phyloP scores from a whole-genome alignment of 1,140 invertebrate genomes.

The Drosophila mauritiana region DNA sequence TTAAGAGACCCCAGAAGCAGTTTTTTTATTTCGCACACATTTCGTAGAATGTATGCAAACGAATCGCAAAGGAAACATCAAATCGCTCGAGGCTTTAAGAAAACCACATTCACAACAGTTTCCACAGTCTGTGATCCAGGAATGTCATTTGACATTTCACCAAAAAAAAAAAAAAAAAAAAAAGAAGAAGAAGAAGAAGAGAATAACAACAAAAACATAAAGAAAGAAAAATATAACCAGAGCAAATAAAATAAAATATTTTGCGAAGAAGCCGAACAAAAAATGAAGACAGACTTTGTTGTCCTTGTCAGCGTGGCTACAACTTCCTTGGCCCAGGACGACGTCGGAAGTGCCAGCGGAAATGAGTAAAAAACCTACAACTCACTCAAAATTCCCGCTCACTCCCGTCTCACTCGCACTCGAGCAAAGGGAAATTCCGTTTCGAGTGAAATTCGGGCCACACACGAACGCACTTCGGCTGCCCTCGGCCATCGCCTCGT shows the following conservation, averaged over 20 bases:
- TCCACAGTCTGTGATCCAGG: conserved; percentile 40
- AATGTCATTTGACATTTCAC: conserved; percentile 34
- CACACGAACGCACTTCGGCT: conserved; percentile 13
- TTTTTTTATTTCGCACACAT: too few species aligned
- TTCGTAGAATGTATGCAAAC: neutral
- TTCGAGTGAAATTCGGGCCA: conserved; percentile 26
- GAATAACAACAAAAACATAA: neutral
- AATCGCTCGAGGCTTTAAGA: conserved; percentile 13
- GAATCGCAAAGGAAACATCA: conserved; percentile 8
- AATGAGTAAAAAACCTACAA: conserved; percentile 60
- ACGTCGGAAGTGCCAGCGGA: conserved; percentile 68
- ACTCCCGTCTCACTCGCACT: neutral
- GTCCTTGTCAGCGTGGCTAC: conserved; percentile 54
- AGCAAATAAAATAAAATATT: conserved; percentile 19
- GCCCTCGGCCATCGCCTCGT: conserved; percentile 22
- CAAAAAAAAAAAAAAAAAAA: neutral
- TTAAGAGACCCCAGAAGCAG: neutral
- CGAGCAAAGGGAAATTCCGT: conserved; percentile 20
- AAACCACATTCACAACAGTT: conserved; percentile 44
- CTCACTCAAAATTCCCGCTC: conserved; percentile 30
- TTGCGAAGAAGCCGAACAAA: conserved; percentile 16
- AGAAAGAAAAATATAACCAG: neutral
- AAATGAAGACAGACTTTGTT: conserved; percentile 37
- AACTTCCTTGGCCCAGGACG: conserved; percentile 69
- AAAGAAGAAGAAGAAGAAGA: neutral